Evolutionary conservation across 2,888 invertebrate species (phyloP).

Genomic region (Hylaea fasciaria): DNA sequence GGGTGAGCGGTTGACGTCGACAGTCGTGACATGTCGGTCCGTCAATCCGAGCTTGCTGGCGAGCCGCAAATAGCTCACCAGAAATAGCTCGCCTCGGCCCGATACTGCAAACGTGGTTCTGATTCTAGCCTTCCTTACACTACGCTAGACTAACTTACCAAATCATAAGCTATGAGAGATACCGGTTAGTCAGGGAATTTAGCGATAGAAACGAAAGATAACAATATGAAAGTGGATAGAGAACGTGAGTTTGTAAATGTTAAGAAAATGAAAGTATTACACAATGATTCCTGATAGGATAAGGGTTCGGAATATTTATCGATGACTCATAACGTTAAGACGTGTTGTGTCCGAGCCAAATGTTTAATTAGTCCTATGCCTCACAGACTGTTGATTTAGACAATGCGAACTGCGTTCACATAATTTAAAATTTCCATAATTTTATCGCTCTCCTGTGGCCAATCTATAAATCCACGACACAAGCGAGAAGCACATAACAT

Average conservation of each 20-base stretch:
- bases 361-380: slow-evolving; percentile 63
- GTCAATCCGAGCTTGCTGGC: slow-evolving; percentile 83
- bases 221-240: slow-evolving; percentile 20
- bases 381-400: slow-evolving; percentile 58
- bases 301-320: slow-evolving; percentile 36
- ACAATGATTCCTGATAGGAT: slow-evolving; percentile 42
- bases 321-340: slow-evolving; percentile 61
- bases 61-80: slow-evolving; percentile 76
- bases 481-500: slow-evolving; percentile 65
- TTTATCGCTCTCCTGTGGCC: slow-evolving; percentile 46
- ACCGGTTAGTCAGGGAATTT: slow-evolving; percentile 9
- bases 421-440: slow-evolving; percentile 44
- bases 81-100: slow-evolving; percentile 80
- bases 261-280: slow-evolving; percentile 36
- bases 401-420: slow-evolving; percentile 38
- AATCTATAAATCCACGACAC: slow-evolving; percentile 50
- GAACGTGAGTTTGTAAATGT: slow-evolving; percentile 39
- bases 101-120: slow-evolving; percentile 82
- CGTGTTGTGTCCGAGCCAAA: slow-evolving; percentile 64
- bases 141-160: slow-evolving; percentile 56
- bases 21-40: slow-evolving; percentile 79
- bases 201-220: slow-evolving; percentile 29
- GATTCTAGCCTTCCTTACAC: slow-evolving; percentile 70
- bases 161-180: slow-evolving; percentile 26
- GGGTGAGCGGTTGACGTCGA: slow-evolving; percentile 66